Evolutionary conservation across 1,140 invertebrate genomes (phyloP).

Genomic region (Sarcophaga bullata): DNA sequence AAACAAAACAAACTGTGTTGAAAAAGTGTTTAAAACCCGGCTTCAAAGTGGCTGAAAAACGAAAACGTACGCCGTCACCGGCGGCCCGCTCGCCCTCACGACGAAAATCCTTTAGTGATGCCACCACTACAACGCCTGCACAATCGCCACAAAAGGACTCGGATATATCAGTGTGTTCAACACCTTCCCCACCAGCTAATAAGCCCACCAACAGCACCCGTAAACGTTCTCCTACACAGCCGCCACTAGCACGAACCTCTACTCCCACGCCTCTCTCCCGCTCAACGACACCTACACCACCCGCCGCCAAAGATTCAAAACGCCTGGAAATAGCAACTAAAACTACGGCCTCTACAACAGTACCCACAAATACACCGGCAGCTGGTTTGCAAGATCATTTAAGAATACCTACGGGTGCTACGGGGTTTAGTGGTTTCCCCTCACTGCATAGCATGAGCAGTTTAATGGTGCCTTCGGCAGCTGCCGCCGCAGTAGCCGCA

Average conservation of each 20-base stretch:
- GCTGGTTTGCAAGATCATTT: conserved; percentile 54
- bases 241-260: conserved; percentile 50
- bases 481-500: conserved; percentile 65
- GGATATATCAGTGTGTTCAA: conserved; percentile 48
- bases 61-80: conserved; percentile 57
- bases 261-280: conserved; percentile 44
- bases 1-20: background rate
- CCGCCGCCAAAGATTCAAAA: background rate
- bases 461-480: conserved; percentile 66
- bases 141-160: conserved; percentile 50
- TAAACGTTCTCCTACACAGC: conserved; percentile 49
- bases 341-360: conserved; percentile 55
- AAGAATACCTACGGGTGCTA: conserved; percentile 59
- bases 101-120: conserved; percentile 48
- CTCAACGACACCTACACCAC: conserved; percentile 56
- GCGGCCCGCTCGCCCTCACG: conserved; percentile 48
- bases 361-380: conserved; percentile 50
- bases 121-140: conserved; percentile 52
- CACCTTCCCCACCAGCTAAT: conserved; percentile 55
- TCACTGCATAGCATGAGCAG: conserved; percentile 63
- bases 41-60: conserved; percentile 65
- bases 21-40: conserved; percentile 44
- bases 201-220: conserved; percentile 47
- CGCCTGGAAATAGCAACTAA: background rate
- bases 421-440: conserved; percentile 60